These are phyloP conservation scores for Sphenodon punctatus DNA, from an alignment of 2,797 vertebrate genomes.

Conservation along the genomic window DNA sequence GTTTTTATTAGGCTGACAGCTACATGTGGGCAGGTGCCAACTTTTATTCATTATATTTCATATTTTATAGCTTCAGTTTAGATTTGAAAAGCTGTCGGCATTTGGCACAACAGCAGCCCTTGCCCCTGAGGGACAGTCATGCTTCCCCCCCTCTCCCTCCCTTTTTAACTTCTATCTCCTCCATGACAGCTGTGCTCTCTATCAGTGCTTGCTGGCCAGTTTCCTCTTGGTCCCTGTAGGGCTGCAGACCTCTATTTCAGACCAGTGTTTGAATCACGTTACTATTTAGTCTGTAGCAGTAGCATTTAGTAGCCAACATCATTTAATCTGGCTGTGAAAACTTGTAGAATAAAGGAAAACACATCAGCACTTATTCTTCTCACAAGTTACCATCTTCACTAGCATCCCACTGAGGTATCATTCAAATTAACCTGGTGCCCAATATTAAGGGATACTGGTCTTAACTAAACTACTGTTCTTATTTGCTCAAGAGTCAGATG, in stretches of 20 bases:
- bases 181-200: slow-evolving; percentile 64
- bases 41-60: slow-evolving; percentile 75
- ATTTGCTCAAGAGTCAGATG: slow-evolving; percentile 3
- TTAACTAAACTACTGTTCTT: not conserved
- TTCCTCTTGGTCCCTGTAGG: slow-evolving; percentile 31
- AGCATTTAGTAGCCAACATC: too few species aligned
- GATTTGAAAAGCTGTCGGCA: slow-evolving; percentile 68
- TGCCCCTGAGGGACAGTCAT: slow-evolving; percentile 63
- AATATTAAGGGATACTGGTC: not conserved
- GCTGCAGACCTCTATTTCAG: slow-evolving; percentile 32
- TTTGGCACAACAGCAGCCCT: slow-evolving; percentile 69
- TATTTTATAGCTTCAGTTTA: slow-evolving; percentile 72
- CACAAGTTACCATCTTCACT: not conserved
- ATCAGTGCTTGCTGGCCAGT: slow-evolving; percentile 34
- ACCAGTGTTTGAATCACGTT: not conserved
- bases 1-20: slow-evolving; percentile 77
- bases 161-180: slow-evolving; percentile 62
- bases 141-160: not conserved
- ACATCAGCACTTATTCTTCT: not conserved
- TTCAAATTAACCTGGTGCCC: not conserved
- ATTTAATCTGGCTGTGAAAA: not conserved
- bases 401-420: not conserved
- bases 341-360: not conserved
- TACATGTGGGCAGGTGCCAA: slow-evolving; percentile 71
- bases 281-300: fast-evolving